These are phyloP conservation scores for Saguinus imperator DNA, from an alignment of 2,113 vertebrate species.

Conservation along the genomic window DNA sequence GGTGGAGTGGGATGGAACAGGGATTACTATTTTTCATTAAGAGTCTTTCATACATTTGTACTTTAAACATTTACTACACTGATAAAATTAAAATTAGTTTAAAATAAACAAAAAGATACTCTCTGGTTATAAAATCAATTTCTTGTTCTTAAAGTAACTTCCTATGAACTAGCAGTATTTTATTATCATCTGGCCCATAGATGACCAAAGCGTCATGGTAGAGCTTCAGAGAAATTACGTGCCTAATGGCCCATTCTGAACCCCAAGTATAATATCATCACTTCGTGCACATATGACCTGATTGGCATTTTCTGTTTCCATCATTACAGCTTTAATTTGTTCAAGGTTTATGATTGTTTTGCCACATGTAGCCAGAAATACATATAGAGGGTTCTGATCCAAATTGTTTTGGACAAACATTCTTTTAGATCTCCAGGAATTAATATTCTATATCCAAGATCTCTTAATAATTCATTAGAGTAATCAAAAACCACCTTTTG, in stretches of 20 bases:
- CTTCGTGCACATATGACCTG: not conserved
- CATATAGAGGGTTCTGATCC: not conserved
- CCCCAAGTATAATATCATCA: constrained; percentile 3
- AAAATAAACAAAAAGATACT: constrained; percentile 48
- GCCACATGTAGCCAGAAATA: not conserved
- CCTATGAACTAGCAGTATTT: not conserved
- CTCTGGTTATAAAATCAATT: not conserved
- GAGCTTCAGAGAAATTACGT: not conserved
- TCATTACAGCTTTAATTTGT: constrained; percentile 35
- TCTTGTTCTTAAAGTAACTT: constrained; percentile 35
- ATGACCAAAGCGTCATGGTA: not conserved
- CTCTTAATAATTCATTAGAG: constrained; percentile 29
- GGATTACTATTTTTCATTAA: constrained; percentile 39
- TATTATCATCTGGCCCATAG: not conserved
- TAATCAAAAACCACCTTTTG: not conserved
- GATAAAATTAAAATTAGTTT: constrained; percentile 38
- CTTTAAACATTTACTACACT: constrained; percentile 23
- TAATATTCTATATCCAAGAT: constrained; percentile 10
- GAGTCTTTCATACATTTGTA: constrained; percentile 18
- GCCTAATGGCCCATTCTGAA: constrained; percentile 3
- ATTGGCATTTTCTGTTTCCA: constrained; percentile 40
- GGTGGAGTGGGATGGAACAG: not conserved
- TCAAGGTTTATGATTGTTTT: constrained; percentile 38
- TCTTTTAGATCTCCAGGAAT: constrained; percentile 27
- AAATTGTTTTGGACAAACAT: constrained; percentile 29